Percentiles rank a stretch among this genome's conserved stretches.
Evolutionary conservation across 2,113 vertebrate genomes (phyloP).

Genomic region (Phylloscopus whistleri): DNA sequence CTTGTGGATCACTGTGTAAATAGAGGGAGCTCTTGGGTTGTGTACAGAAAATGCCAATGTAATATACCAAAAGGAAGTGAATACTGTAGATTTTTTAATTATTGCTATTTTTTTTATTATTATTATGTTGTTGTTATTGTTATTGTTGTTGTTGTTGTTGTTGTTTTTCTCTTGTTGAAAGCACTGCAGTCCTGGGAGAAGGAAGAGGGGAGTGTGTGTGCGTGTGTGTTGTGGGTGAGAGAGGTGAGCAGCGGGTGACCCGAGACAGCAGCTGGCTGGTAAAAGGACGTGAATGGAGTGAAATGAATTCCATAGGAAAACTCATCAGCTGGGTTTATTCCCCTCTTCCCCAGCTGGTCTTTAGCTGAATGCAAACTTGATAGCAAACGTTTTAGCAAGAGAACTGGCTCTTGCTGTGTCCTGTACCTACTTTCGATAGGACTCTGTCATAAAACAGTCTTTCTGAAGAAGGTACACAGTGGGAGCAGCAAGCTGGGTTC

Average conservation of each 20-base stretch:
- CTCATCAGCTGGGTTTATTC: slow-evolving; percentile 37
- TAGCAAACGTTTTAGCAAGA: neutral
- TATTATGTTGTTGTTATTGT: neutral
- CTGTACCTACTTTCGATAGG: neutral
- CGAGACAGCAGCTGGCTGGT: neutral
- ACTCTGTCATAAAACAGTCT: neutral
- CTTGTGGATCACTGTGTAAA: slow-evolving; percentile 68
- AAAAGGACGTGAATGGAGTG: slow-evolving; percentile 15
- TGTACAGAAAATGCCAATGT: slow-evolving; percentile 80
- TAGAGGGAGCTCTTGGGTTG: slow-evolving; percentile 67
- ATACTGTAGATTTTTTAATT: slow-evolving; percentile 81
- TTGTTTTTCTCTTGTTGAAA: slow-evolving; percentile 67
- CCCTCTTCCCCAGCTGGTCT: slow-evolving; percentile 30
- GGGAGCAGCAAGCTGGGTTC: neutral
- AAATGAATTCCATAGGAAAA: slow-evolving; percentile 43
- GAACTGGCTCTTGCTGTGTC: neutral
- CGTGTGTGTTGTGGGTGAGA: slow-evolving; percentile 25
- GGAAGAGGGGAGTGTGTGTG: slow-evolving; percentile 42
- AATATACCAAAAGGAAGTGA: slow-evolving; percentile 78
- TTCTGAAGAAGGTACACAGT: neutral
- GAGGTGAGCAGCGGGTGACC: neutral
- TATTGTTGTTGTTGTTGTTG: neutral
- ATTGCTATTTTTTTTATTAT: slow-evolving; percentile 77
- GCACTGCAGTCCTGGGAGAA: slow-evolving; percentile 71
- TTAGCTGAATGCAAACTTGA: slow-evolving; percentile 36